These are phyloP conservation scores for Calidris pugnax DNA, from an alignment of 2,113 vertebrate species.

Conservation along the genomic window DNA sequence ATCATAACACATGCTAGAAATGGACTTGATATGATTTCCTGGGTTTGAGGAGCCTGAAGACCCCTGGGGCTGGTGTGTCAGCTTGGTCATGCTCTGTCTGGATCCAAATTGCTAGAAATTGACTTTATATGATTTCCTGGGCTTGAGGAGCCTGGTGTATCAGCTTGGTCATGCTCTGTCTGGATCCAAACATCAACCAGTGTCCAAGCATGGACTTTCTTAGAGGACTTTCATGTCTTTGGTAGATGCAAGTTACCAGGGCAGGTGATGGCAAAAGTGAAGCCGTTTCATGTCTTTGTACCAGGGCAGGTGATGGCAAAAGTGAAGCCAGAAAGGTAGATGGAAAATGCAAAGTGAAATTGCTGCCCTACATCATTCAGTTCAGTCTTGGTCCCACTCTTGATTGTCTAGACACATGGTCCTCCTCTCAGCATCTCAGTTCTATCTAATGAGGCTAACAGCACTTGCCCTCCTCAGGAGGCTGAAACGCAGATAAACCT, in stretches of 20 bases:
- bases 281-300: background rate
- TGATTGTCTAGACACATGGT: background rate
- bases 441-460: background rate
- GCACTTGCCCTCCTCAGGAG: background rate
- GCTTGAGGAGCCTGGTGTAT: background rate
- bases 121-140: background rate
- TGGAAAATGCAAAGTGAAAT: background rate
- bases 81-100: fast-evolving
- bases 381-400: background rate
- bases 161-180: fast-evolving
- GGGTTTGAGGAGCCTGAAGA: background rate
- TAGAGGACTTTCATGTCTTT: background rate
- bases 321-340: background rate
- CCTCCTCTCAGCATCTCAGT: background rate
- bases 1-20: background rate
- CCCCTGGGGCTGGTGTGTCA: background rate
- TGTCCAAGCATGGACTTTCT: background rate
- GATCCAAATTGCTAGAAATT: background rate
- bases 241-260: background rate
- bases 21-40: background rate
- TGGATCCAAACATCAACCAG: background rate
- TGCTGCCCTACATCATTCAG: background rate
- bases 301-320: background rate
- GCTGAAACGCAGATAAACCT: background rate
- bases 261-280: background rate